A percentile compares a stretch with the other conserved stretches of the same genome.
These are phyloP conservation scores for Parotocinclus haroldoi DNA, from an alignment of 2,797 vertebrate species.

Conservation along the genomic window DNA sequence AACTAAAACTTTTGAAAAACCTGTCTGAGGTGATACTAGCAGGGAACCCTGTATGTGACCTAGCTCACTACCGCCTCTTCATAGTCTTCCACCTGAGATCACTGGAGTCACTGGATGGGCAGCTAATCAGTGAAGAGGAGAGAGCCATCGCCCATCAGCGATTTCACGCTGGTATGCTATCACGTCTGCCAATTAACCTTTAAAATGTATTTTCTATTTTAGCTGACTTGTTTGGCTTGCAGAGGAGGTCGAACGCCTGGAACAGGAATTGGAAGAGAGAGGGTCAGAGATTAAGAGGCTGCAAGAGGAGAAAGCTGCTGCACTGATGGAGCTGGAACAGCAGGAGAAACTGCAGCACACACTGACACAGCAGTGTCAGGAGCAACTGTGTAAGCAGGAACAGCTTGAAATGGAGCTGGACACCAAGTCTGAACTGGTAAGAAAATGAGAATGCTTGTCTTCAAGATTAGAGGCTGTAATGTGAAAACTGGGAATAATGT, in stretches of 20 bases:
- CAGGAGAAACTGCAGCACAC: conserved; percentile 70
- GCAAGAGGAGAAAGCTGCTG: conserved; percentile 62
- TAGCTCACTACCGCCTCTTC: conserved; percentile 77
- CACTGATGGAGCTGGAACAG: conserved; percentile 66
- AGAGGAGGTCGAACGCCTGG: conserved; percentile 81
- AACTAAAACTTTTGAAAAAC: conserved; percentile 76
- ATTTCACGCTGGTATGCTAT: conserved; percentile 77
- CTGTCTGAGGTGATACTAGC: conserved; percentile 72
- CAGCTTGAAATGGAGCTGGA: conserved; percentile 71
- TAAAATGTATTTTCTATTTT: not conserved
- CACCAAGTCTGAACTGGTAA: conserved; percentile 80
- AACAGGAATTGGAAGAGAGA: conserved; percentile 71
- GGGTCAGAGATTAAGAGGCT: conserved; percentile 66
- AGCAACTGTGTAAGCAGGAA: conserved; percentile 65
- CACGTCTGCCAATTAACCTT: not conserved
- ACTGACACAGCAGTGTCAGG: conserved; percentile 63
- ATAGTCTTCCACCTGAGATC: conserved; percentile 78
- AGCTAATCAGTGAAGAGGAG: conserved; percentile 68
- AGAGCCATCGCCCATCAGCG: conserved; percentile 74
- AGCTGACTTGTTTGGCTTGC: conserved; percentile 29
- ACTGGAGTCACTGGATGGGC: conserved; percentile 73
- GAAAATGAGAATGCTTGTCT: conserved; percentile 26
- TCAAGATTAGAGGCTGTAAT: too few relatives aligned
- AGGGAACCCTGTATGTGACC: conserved; percentile 74
- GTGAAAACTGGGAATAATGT: too few relatives aligned